Conservation (phyloP, 1,140 invertebrate genomes). For the Odontomachus brunneus region DNA sequence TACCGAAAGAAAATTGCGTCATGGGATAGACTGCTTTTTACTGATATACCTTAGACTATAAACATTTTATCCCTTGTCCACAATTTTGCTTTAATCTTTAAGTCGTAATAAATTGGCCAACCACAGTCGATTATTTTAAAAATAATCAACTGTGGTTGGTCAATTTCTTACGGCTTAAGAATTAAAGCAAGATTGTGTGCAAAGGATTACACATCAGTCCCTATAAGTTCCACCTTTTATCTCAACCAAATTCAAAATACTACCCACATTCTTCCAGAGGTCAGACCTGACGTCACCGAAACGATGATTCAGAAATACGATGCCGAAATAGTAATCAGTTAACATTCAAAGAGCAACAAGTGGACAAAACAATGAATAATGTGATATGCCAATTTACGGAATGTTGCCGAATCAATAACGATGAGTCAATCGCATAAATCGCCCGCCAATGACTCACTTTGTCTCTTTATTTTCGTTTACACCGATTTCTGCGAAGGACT, state of each 20-base stretch:
- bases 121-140: no score
- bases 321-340: conserved; percentile 41
- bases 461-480: conserved; percentile 1
- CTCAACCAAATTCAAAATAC: conserved; percentile 30
- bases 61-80: no score
- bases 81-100: no score
- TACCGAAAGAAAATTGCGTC: no score
- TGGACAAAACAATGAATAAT: not conserved
- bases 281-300: conserved; percentile 34
- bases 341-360: conserved; percentile 15
- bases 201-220: not conserved
- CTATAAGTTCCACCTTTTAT: not conserved
- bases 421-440: not conserved
- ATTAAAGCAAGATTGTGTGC: no score
- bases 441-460: not conserved
- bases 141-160: no score
- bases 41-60: no score
- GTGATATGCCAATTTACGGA: not conserved
- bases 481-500: not conserved
- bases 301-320: conserved; percentile 45
- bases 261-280: conserved; percentile 5
- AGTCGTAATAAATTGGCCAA: no score
- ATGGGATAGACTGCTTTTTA: no score
- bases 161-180: no score
- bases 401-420: not conserved